Conservation (phyloP, 2,113 vertebrate genomes). For the Trochalopteron elliotii region DNA sequence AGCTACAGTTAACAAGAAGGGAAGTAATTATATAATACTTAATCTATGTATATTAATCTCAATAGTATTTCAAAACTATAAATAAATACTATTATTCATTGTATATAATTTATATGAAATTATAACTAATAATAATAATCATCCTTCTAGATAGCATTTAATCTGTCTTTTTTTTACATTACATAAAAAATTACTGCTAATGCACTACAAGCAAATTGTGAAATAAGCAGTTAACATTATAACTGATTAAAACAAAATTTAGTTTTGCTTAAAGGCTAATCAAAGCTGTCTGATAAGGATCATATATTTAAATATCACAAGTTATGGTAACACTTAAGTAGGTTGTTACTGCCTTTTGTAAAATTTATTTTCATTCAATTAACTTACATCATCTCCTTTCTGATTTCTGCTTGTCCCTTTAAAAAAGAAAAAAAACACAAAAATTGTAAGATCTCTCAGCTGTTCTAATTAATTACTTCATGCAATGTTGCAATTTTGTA, state of each 20-base stretch:
- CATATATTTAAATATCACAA: neutral
- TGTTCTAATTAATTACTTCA: neutral
- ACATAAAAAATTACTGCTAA: neutral
- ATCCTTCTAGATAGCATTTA: neutral
- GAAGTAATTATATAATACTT: neutral
- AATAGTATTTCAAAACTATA: neutral
- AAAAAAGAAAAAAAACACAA: neutral
- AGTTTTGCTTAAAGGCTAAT: neutral
- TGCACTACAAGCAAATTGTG: neutral
- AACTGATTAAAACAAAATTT: neutral
- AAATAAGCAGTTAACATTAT: neutral
- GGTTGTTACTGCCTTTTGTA: neutral
- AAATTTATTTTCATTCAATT: neutral
- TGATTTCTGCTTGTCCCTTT: neutral
- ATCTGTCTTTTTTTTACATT: neutral
- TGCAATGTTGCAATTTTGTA: neutral
- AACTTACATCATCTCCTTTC: neutral
- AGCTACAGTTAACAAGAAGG: neutral
- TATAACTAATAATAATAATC: neutral
- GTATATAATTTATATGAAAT: neutral
- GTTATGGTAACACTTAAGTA: neutral
- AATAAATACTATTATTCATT: neutral
- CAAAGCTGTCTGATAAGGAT: neutral
- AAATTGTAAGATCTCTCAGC: neutral
- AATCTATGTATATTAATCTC: neutral